These are phyloP conservation scores for Saccostrea cuccullata DNA, from an alignment of 1,140 invertebrate genomes.

Conservation along the genomic window DNA sequence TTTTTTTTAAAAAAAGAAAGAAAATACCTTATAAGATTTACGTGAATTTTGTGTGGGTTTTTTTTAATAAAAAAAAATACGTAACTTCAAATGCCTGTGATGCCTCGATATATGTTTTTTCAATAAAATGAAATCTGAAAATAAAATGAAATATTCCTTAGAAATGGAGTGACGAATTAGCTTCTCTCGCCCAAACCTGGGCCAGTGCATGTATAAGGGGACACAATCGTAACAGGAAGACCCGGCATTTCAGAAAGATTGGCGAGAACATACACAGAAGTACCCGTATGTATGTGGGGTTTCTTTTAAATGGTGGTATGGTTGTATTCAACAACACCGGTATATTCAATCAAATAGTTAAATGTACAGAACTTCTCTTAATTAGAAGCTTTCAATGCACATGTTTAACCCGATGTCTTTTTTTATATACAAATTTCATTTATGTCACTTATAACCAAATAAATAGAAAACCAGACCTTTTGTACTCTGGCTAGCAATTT, in stretches of 20 bases:
- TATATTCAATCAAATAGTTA: too few relatives aligned
- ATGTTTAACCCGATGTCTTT: neutral
- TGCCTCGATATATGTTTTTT: too few relatives aligned
- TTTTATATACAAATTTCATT: neutral
- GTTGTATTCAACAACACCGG: too few relatives aligned
- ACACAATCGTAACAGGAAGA: neutral
- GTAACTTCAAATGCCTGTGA: too few relatives aligned
- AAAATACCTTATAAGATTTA: too few relatives aligned
- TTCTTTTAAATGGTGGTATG: neutral
- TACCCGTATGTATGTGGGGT: neutral
- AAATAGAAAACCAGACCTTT: neutral
- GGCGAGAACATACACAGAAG: slow-evolving; percentile 1
- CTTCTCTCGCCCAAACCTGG: neutral
- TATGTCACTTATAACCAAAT: neutral
- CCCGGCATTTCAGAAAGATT: neutral
- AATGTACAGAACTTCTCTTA: too few relatives aligned
- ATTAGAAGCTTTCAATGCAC: neutral
- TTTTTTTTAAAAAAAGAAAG: too few relatives aligned
- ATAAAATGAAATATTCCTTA: neutral
- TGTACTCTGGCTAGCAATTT: neutral
- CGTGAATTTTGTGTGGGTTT: too few relatives aligned
- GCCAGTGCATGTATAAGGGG: neutral
- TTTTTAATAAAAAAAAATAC: too few relatives aligned
- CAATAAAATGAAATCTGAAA: too few relatives aligned
- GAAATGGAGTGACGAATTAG: neutral